These are phyloP conservation scores for Syngnathus acus DNA, from an alignment of 2,797 vertebrate genomes.

Conservation along the genomic window DNA sequence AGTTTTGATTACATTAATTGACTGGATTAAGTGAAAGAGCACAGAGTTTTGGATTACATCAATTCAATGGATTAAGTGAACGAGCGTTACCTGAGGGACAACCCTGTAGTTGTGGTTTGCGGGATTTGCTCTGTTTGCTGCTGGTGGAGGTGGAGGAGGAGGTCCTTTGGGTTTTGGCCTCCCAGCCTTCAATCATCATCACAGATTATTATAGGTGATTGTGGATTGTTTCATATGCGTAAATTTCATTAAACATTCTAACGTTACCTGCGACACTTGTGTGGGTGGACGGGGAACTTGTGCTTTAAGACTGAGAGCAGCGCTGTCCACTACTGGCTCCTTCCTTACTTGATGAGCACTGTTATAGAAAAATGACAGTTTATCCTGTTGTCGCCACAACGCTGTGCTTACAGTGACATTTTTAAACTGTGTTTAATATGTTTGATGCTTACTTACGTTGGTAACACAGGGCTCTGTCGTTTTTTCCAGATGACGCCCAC, in stretches of 20 bases:
- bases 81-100: constrained; percentile 57
- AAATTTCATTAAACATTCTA: not conserved
- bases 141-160: constrained; percentile 60
- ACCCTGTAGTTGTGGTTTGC: constrained; percentile 33
- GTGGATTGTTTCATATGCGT: not conserved
- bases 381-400: not conserved
- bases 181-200: constrained; percentile 33
- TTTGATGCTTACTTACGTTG: constrained; percentile 33
- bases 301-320: not conserved
- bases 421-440: not conserved
- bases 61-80: not conserved
- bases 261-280: constrained; percentile 27
- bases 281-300: constrained; percentile 10
- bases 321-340: constrained; percentile 2
- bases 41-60: no score
- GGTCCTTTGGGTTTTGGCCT: constrained; percentile 45
- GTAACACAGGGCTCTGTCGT: constrained; percentile 27
- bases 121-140: constrained; percentile 33
- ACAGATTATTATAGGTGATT: not conserved
- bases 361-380: not conserved
- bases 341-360: constrained; percentile 24
- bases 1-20: no score
- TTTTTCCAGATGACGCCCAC: constrained; percentile 44
- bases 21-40: no score
- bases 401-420: not conserved